phyloP scores from a whole-genome alignment of 2,113 vertebrate species.

The Rhipidura dahli region DNA sequence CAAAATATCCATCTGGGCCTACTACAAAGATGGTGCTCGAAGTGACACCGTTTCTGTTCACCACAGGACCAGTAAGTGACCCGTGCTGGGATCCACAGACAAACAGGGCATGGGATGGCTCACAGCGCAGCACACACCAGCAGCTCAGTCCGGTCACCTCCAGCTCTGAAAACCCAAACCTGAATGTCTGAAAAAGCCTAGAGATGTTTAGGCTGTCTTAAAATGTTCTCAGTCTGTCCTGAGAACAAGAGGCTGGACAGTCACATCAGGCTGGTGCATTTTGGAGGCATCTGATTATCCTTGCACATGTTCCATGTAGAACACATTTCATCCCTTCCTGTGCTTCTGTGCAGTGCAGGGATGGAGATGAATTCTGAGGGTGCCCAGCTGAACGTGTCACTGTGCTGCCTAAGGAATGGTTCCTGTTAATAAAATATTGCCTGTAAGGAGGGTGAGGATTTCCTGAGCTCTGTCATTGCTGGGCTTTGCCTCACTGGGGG shows the following conservation, averaged over 20 bases:
- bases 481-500: background rate
- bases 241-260: background rate
- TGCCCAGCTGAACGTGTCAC: background rate
- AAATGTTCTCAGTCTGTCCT: background rate
- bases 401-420: background rate
- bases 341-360: background rate
- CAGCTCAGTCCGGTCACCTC: background rate
- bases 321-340: background rate
- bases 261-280: background rate
- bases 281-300: background rate
- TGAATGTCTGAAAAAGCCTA: background rate
- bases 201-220: background rate
- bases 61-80: constrained; percentile 87
- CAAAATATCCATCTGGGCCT: constrained; percentile 88
- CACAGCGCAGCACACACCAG: background rate
- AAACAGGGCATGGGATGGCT: background rate
- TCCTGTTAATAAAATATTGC: background rate
- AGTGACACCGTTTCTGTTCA: constrained; percentile 85
- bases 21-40: constrained; percentile 86
- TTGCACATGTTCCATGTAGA: background rate
- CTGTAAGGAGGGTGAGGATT: background rate
- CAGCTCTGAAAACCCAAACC: background rate
- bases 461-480: background rate
- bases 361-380: background rate
- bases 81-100: accelerated